phyloP scores from a whole-genome alignment of 2,888 invertebrate species.

The Lasioglossum vierecki region DNA sequence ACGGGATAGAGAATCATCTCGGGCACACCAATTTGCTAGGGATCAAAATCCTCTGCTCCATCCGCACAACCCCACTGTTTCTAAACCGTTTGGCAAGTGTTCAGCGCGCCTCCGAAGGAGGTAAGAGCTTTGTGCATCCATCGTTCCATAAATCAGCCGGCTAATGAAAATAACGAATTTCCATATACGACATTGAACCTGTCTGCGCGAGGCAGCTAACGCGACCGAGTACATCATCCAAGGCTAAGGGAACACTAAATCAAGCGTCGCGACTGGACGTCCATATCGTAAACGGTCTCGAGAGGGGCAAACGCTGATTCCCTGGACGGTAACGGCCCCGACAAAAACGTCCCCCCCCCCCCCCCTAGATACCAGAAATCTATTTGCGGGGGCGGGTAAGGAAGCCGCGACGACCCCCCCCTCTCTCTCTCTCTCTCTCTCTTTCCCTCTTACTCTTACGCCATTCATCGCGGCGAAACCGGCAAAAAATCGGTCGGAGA shows the following conservation, averaged over 20 bases:
- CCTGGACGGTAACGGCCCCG: neutral
- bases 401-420: neutral
- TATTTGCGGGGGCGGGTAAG: constrained; percentile 10
- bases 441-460: neutral
- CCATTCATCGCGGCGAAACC: constrained; percentile 7
- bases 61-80: neutral
- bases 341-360: neutral
- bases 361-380: constrained; percentile 17
- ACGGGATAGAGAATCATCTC: neutral
- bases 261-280: neutral
- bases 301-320: neutral
- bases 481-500: constrained; percentile 14
- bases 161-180: constrained; percentile 7
- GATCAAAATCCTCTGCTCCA: neutral
- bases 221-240: neutral
- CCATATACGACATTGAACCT: constrained; percentile 9
- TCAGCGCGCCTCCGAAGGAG: neutral
- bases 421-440: neutral
- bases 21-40: neutral
- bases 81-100: neutral
- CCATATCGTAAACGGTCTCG: neutral
- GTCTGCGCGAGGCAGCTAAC: neutral
- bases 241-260: constrained; percentile 4
- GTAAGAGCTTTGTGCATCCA: neutral
- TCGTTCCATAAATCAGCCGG: neutral